Evolutionary conservation across 2,113 vertebrate species (phyloP), one percentile per base, ranked within the genome.

Genomic region (Jacana jacana): DNA sequence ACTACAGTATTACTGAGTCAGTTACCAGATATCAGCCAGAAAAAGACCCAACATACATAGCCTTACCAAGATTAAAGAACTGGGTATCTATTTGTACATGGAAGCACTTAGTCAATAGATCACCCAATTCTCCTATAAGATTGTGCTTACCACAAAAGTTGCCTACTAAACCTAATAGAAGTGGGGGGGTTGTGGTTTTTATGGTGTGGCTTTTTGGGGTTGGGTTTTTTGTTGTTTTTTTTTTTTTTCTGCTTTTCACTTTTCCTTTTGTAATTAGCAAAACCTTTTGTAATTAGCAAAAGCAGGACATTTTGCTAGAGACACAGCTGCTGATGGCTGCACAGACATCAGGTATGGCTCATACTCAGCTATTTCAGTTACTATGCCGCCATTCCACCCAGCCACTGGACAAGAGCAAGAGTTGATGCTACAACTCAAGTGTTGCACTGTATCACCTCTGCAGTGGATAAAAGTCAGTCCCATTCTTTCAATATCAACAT

Each of bases 361-460:
- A 61, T 22, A 52, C 17, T 7, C 35, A 81, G 31, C 46, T n/a
- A n/a, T n/a, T n/a, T n/a, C n/a, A n/a, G 0, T 52, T 52, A 14
- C 39, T 37, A 7, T 27, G 30, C 12, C 5, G 1, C 44, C 64
- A 17, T 44, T 48, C 14, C 66, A 60, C 40, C 9, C 72, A 65
- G 2, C 44, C n/a, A 3, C 40, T 5, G 10, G 48, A 18, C 6
- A 42, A 25, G 19, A 71, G n/a, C 0, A 0, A 58, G 61, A 75
- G 46, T 28, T 37, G 33, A 19, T 15, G 10, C 37, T 57, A 33
- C 16, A 37, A 3, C 23, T 28, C 10, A 27, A 17, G 9, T 14
- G 11, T 27, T 17, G 46, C 12, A 35, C 57, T 84, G 46, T 33
- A 7, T 19, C 20, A 35, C 9, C 27, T 18, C 70, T 55, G 20